Percentiles rank a stretch among this genome's conserved stretches.
Evolutionary conservation across 2,888 invertebrate species (phyloP).

Genomic region (Drosophila merina): DNA sequence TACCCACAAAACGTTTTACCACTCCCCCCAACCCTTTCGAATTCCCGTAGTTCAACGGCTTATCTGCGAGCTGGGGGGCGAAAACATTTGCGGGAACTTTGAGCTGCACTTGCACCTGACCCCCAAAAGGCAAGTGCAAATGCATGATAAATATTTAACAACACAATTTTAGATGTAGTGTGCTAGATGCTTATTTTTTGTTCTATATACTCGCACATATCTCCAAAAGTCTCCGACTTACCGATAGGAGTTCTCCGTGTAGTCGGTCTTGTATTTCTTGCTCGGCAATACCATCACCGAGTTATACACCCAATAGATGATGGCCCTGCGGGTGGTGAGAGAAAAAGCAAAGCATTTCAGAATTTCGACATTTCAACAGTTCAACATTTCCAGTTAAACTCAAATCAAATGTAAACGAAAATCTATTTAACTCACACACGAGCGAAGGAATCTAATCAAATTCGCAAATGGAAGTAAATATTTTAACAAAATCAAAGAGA

Average conservation of each 20-base stretch:
- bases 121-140: constrained; percentile 56
- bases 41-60: constrained; percentile 6
- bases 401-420: constrained; percentile 31
- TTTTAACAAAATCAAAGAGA: constrained; percentile 48
- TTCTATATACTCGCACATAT: neutral
- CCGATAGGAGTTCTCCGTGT: constrained; percentile 93
- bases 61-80: constrained; percentile 20
- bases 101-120: constrained; percentile 45
- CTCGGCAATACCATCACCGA: constrained; percentile 95
- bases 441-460: constrained; percentile 42
- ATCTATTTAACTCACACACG: constrained; percentile 14
- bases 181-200: neutral
- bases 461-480: constrained; percentile 47
- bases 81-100: constrained; percentile 21
- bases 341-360: constrained; percentile 7
- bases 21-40: neutral
- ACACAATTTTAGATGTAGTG: constrained; percentile 37
- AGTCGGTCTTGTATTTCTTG: constrained; percentile 93
- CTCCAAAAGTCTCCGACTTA: constrained; percentile 67
- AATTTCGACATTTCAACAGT: constrained; percentile 10
- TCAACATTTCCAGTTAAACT: constrained; percentile 21
- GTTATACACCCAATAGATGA: constrained; percentile 96
- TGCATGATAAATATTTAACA: constrained; percentile 72
- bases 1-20: neutral
- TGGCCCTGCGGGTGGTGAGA: constrained; percentile 86